Evolutionary conservation across 2,113 vertebrate species (phyloP).

Genomic region (Synodontis membranacea): DNA sequence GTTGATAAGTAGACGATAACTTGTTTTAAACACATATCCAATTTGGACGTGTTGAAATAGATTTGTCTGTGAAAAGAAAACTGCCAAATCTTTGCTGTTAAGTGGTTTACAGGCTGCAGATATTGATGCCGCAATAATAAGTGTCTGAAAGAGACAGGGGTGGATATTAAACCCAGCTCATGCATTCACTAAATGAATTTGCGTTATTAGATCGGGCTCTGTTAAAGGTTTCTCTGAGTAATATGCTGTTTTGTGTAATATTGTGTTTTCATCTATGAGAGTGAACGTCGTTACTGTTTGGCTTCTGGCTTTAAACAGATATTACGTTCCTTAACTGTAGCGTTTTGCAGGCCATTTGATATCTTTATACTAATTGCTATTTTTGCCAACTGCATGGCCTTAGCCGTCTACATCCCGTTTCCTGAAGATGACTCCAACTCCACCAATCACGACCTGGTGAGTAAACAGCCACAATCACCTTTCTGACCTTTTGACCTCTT

Average conservation of each 20-base stretch:
- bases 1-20: neutral
- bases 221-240: neutral
- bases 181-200: neutral
- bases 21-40: neutral
- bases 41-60: neutral
- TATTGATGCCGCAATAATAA: neutral
- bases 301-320: neutral
- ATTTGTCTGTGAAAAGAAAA: neutral
- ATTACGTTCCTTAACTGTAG: constrained; percentile 78
- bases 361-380: constrained; percentile 99
- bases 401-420: constrained; percentile 99
- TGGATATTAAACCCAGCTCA: neutral
- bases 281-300: neutral
- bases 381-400: constrained; percentile 99
- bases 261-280: neutral
- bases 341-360: constrained; percentile 93
- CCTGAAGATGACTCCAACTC: constrained; percentile 99
- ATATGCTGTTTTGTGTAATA: neutral
- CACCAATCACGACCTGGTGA: constrained; percentile 99
- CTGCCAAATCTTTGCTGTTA: neutral
- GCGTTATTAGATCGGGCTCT: constrained; percentile 3
- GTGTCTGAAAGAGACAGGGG: neutral
- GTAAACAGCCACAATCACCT: constrained; percentile 59
- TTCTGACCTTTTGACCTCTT: neutral
- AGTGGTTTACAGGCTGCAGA: constrained; percentile 1